phyloP scores from a whole-genome alignment of 2,113 vertebrate species.

The Amia ocellicauda region DNA sequence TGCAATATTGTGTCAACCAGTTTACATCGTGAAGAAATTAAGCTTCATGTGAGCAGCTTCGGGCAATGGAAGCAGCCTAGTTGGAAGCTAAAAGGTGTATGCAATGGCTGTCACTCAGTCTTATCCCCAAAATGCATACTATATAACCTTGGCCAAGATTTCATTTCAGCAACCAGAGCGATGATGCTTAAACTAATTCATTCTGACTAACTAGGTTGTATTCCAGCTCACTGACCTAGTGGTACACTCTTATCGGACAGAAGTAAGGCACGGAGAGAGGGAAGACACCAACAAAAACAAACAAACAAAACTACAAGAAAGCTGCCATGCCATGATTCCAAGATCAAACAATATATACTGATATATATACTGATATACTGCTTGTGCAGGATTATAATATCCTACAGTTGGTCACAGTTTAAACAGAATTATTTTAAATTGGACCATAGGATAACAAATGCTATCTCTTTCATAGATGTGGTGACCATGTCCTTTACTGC shows the following conservation, averaged over 20 bases:
- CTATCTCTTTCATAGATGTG: no score
- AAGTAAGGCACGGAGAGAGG: background rate
- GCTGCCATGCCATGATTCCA: no score
- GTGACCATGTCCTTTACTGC: no score
- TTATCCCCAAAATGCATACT: background rate
- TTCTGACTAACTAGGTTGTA: conserved; percentile 38
- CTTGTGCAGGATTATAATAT: no score
- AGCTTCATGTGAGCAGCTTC: conserved; percentile 7
- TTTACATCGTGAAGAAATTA: conserved; percentile 14
- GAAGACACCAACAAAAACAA: conserved; percentile 27
- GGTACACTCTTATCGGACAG: conserved; percentile 14
- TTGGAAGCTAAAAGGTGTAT: conserved; percentile 36
- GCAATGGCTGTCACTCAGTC: conserved; percentile 40
- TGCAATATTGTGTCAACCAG: conserved; percentile 40
- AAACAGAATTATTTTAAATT: no score
- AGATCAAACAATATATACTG: no score
- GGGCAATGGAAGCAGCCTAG: conserved; percentile 22
- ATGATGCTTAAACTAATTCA: conserved; percentile 38
- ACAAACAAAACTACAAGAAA: no score
- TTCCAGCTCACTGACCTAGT: conserved; percentile 24
- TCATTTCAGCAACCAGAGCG: conserved; percentile 23
- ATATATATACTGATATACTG: no score
- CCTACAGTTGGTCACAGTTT: no score
- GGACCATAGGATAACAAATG: no score
- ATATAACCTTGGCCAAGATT: conserved; percentile 20